Evolutionary conservation across 2,113 vertebrate species (phyloP), one percentile per base, ranked within the genome.

Genomic region (Prietella phreatophila): DNA sequence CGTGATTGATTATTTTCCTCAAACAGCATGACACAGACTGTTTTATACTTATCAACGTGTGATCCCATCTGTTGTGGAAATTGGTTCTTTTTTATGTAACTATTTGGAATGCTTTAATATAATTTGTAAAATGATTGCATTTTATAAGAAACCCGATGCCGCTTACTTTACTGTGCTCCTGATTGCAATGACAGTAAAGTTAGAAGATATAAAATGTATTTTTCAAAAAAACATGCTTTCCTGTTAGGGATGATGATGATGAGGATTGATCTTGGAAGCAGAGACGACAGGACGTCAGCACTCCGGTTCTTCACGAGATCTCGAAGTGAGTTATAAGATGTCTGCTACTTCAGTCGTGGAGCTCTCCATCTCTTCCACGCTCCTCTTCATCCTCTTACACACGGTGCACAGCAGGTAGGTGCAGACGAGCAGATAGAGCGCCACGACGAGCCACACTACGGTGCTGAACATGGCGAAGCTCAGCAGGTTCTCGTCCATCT

Each of bases 371-470:
- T 87, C 79, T 4, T 87, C 60, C 30, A 55, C 79, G 11, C 81
- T 63, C 36, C 30, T 79, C 63, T 82, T 88, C 25, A 56, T 55
- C 58, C 75, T 69, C 61, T 76, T 87, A 60, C 87, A 90, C 25
- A 88, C 55, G 33, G 85, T 78, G 65, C 83, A 90, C 53, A 91
- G 85, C 15, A 90, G 86, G 7, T 80, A 27, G 33, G 71, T 36
- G 58, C 90, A 91, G 78, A 90, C 50, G 30, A 87, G 19, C 61
- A 91, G 83, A 73, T 90, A 91, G 42, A 89, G 79, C 58, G 84
- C 89, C 71, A 91, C 89, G 15, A 91, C 82, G 27, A 91, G 79
- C 89, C 90, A 91, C 53, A 91, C 89, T 42, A 91, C 69, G 0
- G 71, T 53, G 15, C 87, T 88, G 81, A 91, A 91, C 33, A 90